phyloP scores from a whole-genome alignment of 1,140 invertebrate genomes.

The Drosophila nasuta region DNA sequence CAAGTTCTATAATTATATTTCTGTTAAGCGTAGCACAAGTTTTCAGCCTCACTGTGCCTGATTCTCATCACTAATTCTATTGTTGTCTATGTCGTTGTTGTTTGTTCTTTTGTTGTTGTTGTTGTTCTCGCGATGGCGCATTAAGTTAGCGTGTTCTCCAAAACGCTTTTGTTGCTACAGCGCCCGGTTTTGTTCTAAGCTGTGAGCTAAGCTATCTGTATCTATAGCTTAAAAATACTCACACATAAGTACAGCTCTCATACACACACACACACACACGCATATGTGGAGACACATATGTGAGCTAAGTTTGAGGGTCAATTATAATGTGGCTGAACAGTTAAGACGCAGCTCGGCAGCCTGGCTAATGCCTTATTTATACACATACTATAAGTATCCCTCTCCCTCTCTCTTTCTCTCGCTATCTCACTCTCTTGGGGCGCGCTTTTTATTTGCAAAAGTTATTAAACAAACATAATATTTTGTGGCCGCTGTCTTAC shows the following conservation, averaged over 20 bases:
- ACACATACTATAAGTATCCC: background rate
- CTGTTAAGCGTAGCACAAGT: background rate
- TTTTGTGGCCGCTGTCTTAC: background rate
- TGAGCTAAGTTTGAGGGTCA: slow-evolving; percentile 68
- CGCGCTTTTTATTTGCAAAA: slow-evolving; percentile 46
- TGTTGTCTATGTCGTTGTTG: slow-evolving; percentile 2
- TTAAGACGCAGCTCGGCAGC: slow-evolving; percentile 37
- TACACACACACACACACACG: slow-evolving; percentile 29
- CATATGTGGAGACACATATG: slow-evolving; percentile 22
- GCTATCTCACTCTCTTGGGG: background rate
- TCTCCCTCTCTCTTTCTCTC: background rate
- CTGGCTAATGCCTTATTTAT: slow-evolving; percentile 4
- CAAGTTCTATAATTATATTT: too few relatives aligned
- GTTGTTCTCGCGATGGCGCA: slow-evolving; percentile 23
- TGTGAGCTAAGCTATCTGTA: slow-evolving; percentile 62
- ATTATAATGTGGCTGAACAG: slow-evolving; percentile 65
- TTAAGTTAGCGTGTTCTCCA: slow-evolving; percentile 37
- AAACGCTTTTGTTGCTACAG: slow-evolving; percentile 31
- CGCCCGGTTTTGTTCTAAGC: slow-evolving; percentile 45
- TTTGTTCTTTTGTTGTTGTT: slow-evolving; percentile 1
- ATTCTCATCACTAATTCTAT: slow-evolving; percentile 27
- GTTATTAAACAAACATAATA: slow-evolving; percentile 39
- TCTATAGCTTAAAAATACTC: slow-evolving; percentile 24
- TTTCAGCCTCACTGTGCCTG: slow-evolving; percentile 11
- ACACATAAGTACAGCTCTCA: slow-evolving; percentile 3